Evolutionary conservation across 2,888 invertebrate species (phyloP).

Genomic region (Pinctada fucata): DNA sequence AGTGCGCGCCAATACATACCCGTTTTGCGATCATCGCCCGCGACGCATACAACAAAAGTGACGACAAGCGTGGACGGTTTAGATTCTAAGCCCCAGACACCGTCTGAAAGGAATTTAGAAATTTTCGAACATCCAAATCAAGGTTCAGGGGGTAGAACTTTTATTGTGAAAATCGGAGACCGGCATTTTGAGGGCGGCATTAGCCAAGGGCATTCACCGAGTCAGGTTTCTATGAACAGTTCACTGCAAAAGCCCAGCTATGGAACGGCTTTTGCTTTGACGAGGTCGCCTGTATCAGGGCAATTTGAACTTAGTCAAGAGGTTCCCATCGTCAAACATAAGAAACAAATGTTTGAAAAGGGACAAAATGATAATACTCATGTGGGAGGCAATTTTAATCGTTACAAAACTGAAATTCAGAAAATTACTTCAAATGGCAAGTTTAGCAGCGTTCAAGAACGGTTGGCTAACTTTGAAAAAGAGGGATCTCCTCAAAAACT

Average conservation of each 20-base stretch:
- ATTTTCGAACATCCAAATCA: conserved; percentile 51
- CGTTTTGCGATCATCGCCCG: conserved; percentile 53
- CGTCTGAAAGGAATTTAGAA: conserved; percentile 49
- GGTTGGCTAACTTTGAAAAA: conserved; percentile 74
- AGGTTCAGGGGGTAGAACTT: conserved; percentile 50
- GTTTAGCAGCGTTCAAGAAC: conserved; percentile 70
- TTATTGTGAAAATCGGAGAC: conserved; percentile 58
- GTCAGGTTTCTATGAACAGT: conserved; percentile 14
- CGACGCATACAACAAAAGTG: conserved; percentile 48
- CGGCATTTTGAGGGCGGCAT: conserved; percentile 36
- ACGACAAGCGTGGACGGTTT: conserved; percentile 61
- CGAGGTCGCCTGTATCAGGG: conserved; percentile 59
- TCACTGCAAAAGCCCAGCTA: conserved; percentile 35
- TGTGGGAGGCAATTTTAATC: conserved; percentile 45
- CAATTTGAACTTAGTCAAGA: conserved; percentile 61
- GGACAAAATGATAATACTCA: conserved; percentile 54
- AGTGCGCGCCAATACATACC: conserved; percentile 60
- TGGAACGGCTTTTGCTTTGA: conserved; percentile 68
- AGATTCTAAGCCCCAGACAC: conserved; percentile 47
- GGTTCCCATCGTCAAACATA: conserved; percentile 62
- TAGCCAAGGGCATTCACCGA: conserved; percentile 21
- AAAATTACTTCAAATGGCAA: conserved; percentile 77
- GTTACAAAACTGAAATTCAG: conserved; percentile 69
- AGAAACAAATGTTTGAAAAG: conserved; percentile 68
- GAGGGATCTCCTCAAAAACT: conserved; percentile 32